Evolutionary conservation across 2,113 vertebrate species (phyloP), one percentile per base, ranked within the genome.

Genomic region (Scophthalmus maximus): DNA sequence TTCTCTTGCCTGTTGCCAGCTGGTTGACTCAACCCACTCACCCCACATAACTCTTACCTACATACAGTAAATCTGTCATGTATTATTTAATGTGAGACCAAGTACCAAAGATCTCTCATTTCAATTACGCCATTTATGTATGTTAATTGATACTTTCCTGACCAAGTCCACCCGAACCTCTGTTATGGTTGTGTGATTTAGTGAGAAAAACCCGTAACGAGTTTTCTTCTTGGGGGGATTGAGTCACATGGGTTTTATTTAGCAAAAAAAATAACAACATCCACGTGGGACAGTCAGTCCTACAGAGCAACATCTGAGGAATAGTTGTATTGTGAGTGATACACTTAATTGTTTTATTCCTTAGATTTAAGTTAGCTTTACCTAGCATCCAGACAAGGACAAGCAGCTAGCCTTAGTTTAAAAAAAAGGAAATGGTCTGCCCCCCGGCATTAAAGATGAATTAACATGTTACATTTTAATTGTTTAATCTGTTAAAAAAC

Each of bases 51-150:
- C 60, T 49, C 23, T 68, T 71, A 68, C 65, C 46, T 83, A 55
- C 32, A 22, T 36, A 36, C 32, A 69, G 58, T 74, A 81, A 79
- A 85, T 82, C 58, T 80, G 62, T 70, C 55, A n/a, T 5, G n/a
- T 50, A 60, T 68, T 46, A 50, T 46, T 63, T 83, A 83, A 87
- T 79, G 44, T 79, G 18, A 82, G 77, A 69, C 72, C 40, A 34
- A 47, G 30, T 58, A 22, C 55, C 9, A 12, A 58, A 63, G 58
- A 78, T 63, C 46, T 17, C 29, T 38, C 22, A 51, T 76, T 79
- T 86, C 11, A 63, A 17, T 50, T 69, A n/a, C 27, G 51, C 40
- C 38, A 70, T 18, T 70, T 27, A 68, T 34, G 55, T 8, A 23
- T 58, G 23, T 46, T 79, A 63, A 73, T 68, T 78, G 46, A 57